Evolutionary conservation across 1,140 invertebrate genomes (phyloP).

Genomic region (Cherax quadricarinatus): DNA sequence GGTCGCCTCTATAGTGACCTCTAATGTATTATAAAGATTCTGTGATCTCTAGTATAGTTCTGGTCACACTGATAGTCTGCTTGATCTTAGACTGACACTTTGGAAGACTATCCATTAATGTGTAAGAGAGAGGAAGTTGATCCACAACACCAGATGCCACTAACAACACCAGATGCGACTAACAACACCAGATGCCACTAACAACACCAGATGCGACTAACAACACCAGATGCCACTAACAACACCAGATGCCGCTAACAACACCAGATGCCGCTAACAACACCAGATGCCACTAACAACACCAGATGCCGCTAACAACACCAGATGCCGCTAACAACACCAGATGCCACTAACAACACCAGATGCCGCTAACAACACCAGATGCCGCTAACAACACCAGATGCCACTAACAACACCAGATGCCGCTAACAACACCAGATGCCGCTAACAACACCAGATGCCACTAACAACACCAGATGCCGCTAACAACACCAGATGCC

Average conservation of each 20-base stretch:
- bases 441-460: too few relatives aligned
- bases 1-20: not conserved
- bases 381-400: too few relatives aligned
- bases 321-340: too few relatives aligned
- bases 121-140: not conserved
- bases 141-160: not conserved
- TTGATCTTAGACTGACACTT: not conserved
- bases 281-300: not conserved
- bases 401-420: not conserved
- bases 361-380: not conserved
- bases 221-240: too few relatives aligned
- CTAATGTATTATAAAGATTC: not conserved
- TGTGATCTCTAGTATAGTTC: not conserved
- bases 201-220: too few relatives aligned
- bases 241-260: not conserved
- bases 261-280: too few relatives aligned
- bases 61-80: not conserved
- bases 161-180: not conserved
- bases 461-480: not conserved
- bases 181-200: too few relatives aligned
- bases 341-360: not conserved
- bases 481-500: too few relatives aligned
- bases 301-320: not conserved
- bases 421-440: not conserved
- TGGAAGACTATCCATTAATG: slow-evolving; percentile 5